Conservation (phyloP, 2,797 vertebrate species). For the Lindbergichthys nudifrons region DNA sequence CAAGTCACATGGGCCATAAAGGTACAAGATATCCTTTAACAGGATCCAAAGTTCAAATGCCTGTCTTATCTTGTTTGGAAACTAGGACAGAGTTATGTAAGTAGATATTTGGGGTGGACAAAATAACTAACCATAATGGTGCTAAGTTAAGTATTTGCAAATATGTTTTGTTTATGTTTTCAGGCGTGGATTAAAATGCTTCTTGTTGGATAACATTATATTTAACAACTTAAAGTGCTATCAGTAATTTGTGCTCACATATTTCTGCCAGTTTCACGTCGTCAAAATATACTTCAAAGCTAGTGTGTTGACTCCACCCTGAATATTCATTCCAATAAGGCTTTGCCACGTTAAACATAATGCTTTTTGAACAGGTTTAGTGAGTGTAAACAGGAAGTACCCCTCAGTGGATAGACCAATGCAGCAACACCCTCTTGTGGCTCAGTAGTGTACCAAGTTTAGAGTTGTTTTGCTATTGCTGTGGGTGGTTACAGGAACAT, state of each 20-base stretch:
- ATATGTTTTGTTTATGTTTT: not conserved
- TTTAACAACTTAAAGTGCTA: too few species aligned
- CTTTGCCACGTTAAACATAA: not conserved
- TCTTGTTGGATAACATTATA: not conserved
- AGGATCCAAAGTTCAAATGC: constrained; percentile 29
- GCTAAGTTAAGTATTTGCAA: not conserved
- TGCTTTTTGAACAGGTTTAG: not conserved
- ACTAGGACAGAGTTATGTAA: constrained; percentile 34
- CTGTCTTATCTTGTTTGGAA: constrained; percentile 27
- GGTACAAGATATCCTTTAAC: constrained; percentile 2
- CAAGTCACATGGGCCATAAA: not conserved
- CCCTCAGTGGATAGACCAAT: constrained; percentile 4
- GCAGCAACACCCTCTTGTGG: constrained; percentile 74
- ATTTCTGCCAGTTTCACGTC: not conserved
- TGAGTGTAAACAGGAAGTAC: not conserved
- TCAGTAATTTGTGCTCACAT: not conserved
- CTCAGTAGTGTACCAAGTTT: not conserved
- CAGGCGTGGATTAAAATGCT: not conserved
- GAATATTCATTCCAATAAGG: not conserved
- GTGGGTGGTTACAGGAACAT: constrained; percentile 3
- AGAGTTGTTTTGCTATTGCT: not conserved
- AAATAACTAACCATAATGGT: not conserved
- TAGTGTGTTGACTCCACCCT: not conserved
- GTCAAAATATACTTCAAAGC: not conserved
- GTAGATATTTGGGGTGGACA: not conserved